Evolutionary conservation across 2,797 vertebrate species (phyloP).

Genomic region (Peromyscus aztecus): DNA sequence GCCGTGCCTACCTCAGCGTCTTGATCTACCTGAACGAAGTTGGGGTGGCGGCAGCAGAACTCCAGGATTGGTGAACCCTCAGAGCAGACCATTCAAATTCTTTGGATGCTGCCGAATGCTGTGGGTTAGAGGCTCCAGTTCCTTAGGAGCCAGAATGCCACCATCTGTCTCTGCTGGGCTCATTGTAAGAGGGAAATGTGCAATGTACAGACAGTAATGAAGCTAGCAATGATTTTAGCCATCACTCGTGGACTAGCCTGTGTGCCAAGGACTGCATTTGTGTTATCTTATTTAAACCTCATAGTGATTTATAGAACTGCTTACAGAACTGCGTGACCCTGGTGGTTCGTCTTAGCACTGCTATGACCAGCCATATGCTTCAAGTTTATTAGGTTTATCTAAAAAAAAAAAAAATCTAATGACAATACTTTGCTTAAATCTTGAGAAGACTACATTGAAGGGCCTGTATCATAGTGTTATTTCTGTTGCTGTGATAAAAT

Average conservation of each 20-base stretch:
- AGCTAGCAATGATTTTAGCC: neutral
- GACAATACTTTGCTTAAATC: neutral
- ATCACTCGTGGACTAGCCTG: neutral
- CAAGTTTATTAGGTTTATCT: neutral
- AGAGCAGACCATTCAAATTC: fast-evolving
- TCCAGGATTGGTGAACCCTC: fast-evolving
- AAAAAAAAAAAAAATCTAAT: neutral
- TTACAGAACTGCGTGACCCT: neutral
- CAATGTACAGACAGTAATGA: neutral
- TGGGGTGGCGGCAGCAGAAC: neutral
- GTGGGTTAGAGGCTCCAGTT: neutral
- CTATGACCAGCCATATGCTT: neutral
- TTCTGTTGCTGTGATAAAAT: neutral
- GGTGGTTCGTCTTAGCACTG: neutral
- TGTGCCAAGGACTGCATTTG: neutral
- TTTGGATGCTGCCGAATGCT: neutral
- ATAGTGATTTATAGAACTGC: neutral
- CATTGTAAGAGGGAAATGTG: neutral
- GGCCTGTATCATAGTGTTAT: neutral
- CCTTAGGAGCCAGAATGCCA: neutral
- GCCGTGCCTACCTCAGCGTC: neutral
- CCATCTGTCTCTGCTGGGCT: neutral
- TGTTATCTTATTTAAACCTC: neutral
- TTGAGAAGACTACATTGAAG: neutral
- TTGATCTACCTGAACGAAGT: neutral